Percentiles rank a stretch among this genome's conserved stretches.
Evolutionary conservation across 1,140 invertebrate species (phyloP).

Genomic region (Mactra quadrangularis): DNA sequence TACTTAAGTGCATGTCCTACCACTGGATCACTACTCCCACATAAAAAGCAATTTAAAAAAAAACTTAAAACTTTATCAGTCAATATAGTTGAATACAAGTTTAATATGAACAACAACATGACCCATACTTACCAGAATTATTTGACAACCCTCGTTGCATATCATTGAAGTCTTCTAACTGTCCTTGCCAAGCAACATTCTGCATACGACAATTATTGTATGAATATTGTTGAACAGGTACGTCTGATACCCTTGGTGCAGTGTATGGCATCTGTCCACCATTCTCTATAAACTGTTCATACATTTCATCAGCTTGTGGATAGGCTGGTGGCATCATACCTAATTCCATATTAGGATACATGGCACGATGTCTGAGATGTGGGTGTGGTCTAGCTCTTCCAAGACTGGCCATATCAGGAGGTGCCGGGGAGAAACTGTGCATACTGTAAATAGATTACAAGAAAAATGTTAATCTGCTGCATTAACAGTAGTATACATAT

Average conservation of each 20-base stretch:
- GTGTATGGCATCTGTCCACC: constrained; percentile 23
- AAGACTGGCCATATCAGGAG: constrained; percentile 71
- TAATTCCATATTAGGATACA: constrained; percentile 63
- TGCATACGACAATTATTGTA: constrained; percentile 61
- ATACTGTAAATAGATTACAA: constrained; percentile 23
- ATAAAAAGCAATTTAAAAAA: too few relatives aligned
- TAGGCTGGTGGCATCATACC: constrained; percentile 63
- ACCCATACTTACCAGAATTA: constrained; percentile 36
- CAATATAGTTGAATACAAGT: too few relatives aligned
- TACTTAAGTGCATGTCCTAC: too few relatives aligned
- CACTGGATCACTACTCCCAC: too few relatives aligned
- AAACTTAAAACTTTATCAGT: too few relatives aligned
- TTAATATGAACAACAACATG: too few relatives aligned
- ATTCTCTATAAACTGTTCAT: constrained; percentile 58
- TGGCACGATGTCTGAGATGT: constrained; percentile 67
- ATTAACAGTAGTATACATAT: too few relatives aligned
- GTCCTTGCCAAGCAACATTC: constrained; percentile 55
- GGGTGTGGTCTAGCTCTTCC: constrained; percentile 64
- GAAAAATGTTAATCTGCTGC: too few relatives aligned
- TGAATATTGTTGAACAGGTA: constrained; percentile 25
- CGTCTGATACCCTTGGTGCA: neutral
- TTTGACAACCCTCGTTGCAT: constrained; percentile 54
- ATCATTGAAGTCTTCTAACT: constrained; percentile 58
- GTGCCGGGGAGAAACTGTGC: constrained; percentile 67
- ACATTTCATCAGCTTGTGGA: constrained; percentile 60